A percentile compares a stretch with the other conserved stretches of the same genome.
Conservation (phyloP, 2,888 invertebrate species). For the Harpagoxenus sublaevis region DNA sequence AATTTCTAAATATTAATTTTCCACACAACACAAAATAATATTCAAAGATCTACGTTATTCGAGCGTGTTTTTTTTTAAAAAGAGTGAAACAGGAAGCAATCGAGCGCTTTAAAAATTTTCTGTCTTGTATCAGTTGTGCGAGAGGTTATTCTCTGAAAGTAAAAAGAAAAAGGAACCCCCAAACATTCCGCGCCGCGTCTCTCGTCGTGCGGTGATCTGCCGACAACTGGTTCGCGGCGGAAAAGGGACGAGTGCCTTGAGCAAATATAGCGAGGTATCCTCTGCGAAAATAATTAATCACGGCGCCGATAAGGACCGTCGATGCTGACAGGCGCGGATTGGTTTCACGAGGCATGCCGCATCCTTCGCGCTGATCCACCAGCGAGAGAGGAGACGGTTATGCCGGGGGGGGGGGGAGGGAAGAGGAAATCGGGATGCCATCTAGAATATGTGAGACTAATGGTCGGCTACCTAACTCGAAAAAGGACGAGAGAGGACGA, state of each 20-base stretch:
- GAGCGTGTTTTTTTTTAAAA: neutral
- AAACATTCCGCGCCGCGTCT: conserved; percentile 4
- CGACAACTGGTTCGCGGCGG: conserved; percentile 24
- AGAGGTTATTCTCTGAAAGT: neutral
- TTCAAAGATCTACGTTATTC: neutral
- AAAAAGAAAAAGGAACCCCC: neutral
- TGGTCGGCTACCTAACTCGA: conserved; percentile 71
- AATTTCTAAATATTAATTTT: neutral
- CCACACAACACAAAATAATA: neutral
- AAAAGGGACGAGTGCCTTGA: conserved; percentile 17
- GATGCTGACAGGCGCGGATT: conserved; percentile 73
- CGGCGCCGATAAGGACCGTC: conserved; percentile 72
- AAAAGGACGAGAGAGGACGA: conserved; percentile 50
- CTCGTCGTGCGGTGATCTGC: conserved; percentile 1
- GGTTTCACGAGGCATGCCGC: conserved; percentile 65
- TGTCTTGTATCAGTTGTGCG: neutral
- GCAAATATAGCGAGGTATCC: conserved; percentile 56
- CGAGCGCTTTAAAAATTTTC: neutral
- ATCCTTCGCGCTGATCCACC: conserved; percentile 52
- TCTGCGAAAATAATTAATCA: conserved; percentile 73
- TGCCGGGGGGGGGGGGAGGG: conserved; percentile 32
- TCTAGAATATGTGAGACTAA: conserved; percentile 73
- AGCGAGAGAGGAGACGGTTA: conserved; percentile 66
- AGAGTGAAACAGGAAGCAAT: neutral
- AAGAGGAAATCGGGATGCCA: conserved; percentile 63